phyloP scores from a whole-genome alignment of 2,113 vertebrate species.

The Hiodon tergisus region DNA sequence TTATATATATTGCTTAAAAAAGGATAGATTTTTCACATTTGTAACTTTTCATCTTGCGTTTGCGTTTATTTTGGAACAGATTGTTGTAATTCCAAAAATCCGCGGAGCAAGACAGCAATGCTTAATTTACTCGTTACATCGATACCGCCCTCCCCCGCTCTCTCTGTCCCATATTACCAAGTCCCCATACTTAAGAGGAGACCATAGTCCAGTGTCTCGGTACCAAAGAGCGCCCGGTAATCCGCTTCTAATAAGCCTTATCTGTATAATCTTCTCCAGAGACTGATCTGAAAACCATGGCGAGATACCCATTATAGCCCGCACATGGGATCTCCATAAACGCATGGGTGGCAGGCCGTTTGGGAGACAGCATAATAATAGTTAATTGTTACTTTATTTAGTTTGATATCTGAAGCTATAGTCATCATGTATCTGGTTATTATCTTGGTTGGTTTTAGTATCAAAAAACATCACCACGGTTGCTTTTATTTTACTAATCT shows the following conservation, averaged over 20 bases:
- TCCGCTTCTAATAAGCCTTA: conserved; percentile 29
- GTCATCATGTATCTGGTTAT: conserved; percentile 16
- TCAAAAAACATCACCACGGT: conserved; percentile 18
- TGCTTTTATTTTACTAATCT: conserved; percentile 23
- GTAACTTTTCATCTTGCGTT: too few relatives aligned
- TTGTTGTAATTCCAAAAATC: too few relatives aligned
- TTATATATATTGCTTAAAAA: too few relatives aligned
- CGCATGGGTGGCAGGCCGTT: background rate
- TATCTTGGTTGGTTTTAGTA: conserved; percentile 18
- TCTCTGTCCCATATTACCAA: background rate
- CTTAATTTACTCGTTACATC: background rate
- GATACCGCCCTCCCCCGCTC: background rate
- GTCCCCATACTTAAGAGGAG: background rate
- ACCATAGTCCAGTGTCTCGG: conserved; percentile 3
- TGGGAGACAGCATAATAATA: too few relatives aligned
- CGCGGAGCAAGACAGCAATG: too few relatives aligned
- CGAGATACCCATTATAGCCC: background rate
- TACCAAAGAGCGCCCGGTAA: conserved; percentile 30
- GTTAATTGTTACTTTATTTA: background rate
- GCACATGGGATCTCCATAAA: background rate
- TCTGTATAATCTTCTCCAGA: conserved; percentile 24
- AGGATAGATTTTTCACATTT: too few relatives aligned
- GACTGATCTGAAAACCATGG: conserved; percentile 11
- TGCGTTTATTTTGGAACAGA: too few relatives aligned
- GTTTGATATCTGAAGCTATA: conserved; percentile 27